Evolutionary conservation across 2,888 invertebrate species (phyloP), one percentile per base, ranked within the genome.

Genomic region (Epinotia ramella): DNA sequence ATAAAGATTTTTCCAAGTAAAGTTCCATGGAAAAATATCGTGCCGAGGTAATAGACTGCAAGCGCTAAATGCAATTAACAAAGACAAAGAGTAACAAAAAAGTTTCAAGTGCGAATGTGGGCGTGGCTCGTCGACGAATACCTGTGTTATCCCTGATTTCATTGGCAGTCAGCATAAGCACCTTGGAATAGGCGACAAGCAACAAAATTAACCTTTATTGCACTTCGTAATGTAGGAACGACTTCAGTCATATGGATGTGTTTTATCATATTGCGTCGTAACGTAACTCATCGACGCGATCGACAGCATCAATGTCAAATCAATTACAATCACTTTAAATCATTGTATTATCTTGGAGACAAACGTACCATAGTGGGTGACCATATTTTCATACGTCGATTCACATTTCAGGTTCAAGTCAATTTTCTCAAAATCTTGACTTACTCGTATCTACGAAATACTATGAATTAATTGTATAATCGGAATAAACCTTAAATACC

Each of bases 251-350:
- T 60, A 24, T 44, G 44, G 73, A 49, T 59, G 49, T 73, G 28
- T 57, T 46, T 64, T 56, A 64, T n/a, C n/a, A 57, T 73, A 77
- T 72, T 81, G 77, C 76, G 81, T 79, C 80, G 78, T 81, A 84
- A 87, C 80, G 78, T 81, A 84, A 87, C 86, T 85, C 81, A 84
- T 87, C 84, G 86, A 83, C 82, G 80, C 84, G 80, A 86, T 87
- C 84, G 87, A 88, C 85, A 87, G 78, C 78, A 74, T 81, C 91
- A 92, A 92, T 92, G 91, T 86, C 91, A 87, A 85, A 91, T 89
- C 90, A 88, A 91, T 91, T 85, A 84, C 76, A 81, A 79, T 83
- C 84, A 82, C 79, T 87, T 86, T 76, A 78, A 75, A 81, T 68
- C 81, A 84, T 84, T 84, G 78, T 84, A 85, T 87, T 81, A 86